Base-by-base conservation (phyloP, 2,888 invertebrate species). In the Drosophila aldrichi region DNA sequence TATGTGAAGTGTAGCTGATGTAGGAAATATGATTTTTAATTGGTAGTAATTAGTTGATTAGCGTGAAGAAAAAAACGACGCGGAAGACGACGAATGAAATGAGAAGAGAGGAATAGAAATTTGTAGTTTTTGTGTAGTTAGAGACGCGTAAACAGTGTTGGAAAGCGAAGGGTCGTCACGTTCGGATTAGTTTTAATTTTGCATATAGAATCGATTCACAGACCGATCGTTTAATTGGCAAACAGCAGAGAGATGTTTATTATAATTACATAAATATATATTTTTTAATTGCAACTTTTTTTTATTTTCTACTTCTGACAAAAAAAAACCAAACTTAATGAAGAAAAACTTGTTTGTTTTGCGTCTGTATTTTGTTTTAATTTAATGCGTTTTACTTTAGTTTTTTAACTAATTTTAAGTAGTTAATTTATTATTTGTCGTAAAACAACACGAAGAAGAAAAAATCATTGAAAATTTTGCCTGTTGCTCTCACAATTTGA, bases 391-490 rank as follows among this genome's bases (percentile, higher is more conserved):
- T 74, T 82, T 77, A 81, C 66, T 79, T 81, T 81, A 81, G 77
- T 76, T 89, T 79, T 80, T 91, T 90, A 85, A 85, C 88, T 91
- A 90, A 89, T 91, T 88, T 88, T 91, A 91, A 91, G 91, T 91
- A 91, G 91, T 88, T 91, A 91, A 91, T 88, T 91, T 91, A 90
- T 91, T 90, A 74, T 81, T 87, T 89, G 78, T 82, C 70, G 71
- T 70, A 68, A 74, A 64, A 55, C 51, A 60, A 52, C 59, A 60
- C 44, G 22, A 61, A 56, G 43, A 40, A 25, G 41, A 32, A 32
- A 10, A 38, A 34, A 36, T 52, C 46, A 38, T 57, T 54, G 40
- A n/a, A 16, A 38, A 8, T 43, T 43, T 57, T 67, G 58, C 46
- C 22, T 61, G 69, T 70, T 67, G 64, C 66, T 71, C 70, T 56